These are phyloP conservation scores for Garrulus glandarius DNA, from an alignment of 2,797 vertebrate species.

Conservation along the genomic window DNA sequence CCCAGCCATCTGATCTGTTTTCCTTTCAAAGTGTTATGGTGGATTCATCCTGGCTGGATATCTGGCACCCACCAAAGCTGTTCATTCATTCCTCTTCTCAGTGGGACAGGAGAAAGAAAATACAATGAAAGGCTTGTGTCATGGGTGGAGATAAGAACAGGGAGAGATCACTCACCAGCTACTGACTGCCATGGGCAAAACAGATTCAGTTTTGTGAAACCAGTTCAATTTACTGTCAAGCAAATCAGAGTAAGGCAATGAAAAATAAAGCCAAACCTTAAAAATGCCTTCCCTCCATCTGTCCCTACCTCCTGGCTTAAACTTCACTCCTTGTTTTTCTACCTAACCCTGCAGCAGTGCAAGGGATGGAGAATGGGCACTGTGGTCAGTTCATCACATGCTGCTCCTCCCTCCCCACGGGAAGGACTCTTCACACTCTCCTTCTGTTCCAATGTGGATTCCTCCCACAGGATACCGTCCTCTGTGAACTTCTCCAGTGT, in stretches of 20 bases:
- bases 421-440: not conserved
- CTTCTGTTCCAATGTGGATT: not conserved
- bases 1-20: not conserved
- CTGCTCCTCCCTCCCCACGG: not conserved
- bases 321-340: not conserved
- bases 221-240: not conserved
- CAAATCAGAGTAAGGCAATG: not conserved
- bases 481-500: not conserved
- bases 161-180: not conserved
- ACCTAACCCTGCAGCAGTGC: rapidly evolving
- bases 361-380: rapidly evolving
- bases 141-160: not conserved
- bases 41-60: not conserved
- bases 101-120: not conserved
- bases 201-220: not conserved
- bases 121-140: not conserved
- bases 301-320: rapidly evolving
- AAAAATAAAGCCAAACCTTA: not conserved
- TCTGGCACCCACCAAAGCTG: rapidly evolving
- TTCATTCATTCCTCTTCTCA: not conserved
- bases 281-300: rapidly evolving
- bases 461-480: not conserved
- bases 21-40: not conserved
- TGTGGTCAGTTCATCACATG: rapidly evolving
- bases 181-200: rapidly evolving